Evolutionary conservation across 2,113 vertebrate genomes (phyloP).

Genomic region (Phaethon lepturus): DNA sequence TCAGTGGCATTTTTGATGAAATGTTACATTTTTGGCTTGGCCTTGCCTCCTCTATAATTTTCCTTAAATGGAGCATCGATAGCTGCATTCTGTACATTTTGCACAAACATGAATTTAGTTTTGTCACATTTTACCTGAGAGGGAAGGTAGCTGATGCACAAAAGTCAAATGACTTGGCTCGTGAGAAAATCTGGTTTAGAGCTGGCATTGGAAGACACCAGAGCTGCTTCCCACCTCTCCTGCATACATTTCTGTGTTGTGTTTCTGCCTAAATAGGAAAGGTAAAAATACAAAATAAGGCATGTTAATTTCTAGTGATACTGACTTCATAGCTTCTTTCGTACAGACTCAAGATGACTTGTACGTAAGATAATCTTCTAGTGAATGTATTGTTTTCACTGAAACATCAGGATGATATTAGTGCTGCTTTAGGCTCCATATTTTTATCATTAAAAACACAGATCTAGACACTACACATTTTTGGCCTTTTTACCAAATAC

Average conservation of each 20-base stretch:
- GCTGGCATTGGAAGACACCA: background rate
- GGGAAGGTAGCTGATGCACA: background rate
- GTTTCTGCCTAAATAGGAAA: background rate
- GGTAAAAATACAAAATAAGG: background rate
- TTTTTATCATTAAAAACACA: constrained; percentile 4
- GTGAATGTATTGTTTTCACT: background rate
- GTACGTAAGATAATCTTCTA: background rate
- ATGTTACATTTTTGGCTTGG: background rate
- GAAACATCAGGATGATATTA: background rate
- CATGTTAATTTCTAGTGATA: background rate
- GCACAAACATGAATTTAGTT: background rate
- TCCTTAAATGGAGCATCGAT: background rate
- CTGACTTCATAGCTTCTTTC: background rate
- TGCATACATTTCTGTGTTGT: background rate
- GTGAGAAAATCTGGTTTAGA: background rate
- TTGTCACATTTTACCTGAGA: background rate
- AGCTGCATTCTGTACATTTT: background rate
- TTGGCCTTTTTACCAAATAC: background rate
- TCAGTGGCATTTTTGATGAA: background rate
- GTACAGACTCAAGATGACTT: background rate
- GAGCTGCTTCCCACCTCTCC: background rate
- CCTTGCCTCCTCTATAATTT: background rate
- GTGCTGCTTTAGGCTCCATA: background rate
- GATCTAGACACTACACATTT: background rate
- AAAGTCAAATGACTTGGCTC: background rate